phyloP scores from a whole-genome alignment of 2,888 invertebrate genomes.

The Agrypnus murinus region DNA sequence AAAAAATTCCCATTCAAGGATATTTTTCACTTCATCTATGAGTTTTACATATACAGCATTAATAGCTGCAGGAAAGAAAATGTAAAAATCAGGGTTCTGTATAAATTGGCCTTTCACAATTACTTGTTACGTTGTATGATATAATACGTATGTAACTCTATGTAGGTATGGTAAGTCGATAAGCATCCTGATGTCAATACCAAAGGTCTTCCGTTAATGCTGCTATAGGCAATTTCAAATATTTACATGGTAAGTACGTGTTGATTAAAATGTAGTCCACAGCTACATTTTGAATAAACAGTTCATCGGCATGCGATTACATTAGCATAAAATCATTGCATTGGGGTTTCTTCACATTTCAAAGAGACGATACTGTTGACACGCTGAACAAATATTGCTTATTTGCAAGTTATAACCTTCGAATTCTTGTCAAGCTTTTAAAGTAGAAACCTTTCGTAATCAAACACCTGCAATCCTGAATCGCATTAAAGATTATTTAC shows the following conservation, averaged over 20 bases:
- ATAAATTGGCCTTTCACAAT: constrained; percentile 1
- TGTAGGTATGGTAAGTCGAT: too few relatives aligned
- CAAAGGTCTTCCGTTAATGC: neutral
- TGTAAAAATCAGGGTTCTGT: constrained; percentile 10
- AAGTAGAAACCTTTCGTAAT: constrained; percentile 40
- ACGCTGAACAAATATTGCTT: constrained; percentile 32
- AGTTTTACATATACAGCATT: too few relatives aligned
- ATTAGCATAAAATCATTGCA: constrained; percentile 18
- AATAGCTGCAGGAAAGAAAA: neutral
- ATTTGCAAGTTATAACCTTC: constrained; percentile 41
- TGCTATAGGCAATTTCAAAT: neutral
- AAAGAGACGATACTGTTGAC: constrained; percentile 29
- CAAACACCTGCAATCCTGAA: constrained; percentile 28
- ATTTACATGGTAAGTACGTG: neutral
- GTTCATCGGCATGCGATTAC: neutral
- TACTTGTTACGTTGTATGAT: neutral
- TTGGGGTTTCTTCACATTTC: too few relatives aligned
- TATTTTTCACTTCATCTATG: neutral
- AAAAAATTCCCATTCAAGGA: constrained; percentile 5
- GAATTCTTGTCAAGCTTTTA: constrained; percentile 34
- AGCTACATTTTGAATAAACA: neutral
- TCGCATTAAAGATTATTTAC: constrained; percentile 13
- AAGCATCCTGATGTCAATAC: neutral
- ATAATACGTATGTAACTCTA: too few relatives aligned
- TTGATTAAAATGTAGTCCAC: neutral